Base-by-base conservation (phyloP, 1,140 invertebrate species). In the Diploscapter pachys region DNA sequence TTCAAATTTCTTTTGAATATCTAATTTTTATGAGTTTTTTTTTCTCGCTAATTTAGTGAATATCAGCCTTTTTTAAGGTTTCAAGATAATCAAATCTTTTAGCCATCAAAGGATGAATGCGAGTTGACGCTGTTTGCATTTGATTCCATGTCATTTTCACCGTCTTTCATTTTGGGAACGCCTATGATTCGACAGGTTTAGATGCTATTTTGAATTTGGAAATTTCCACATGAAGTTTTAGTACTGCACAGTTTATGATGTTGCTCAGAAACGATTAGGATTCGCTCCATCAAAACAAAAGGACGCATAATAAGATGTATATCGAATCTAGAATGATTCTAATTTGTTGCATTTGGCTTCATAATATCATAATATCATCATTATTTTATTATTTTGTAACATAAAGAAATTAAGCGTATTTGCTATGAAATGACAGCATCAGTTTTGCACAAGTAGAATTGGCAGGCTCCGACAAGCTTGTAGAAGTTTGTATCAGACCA, bases 171-270 rank as follows among this genome's bases (percentile, higher is more conserved):
- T 9, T 53, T 75, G 4, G 73, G 73, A 5, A 68, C 69, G 55
- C 73, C 73, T 6, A 71, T 75, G 11, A 75, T 75, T 71, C 73
- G 73, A 5, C 73, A 75, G 52, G 69, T 75, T 50, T 75, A 1
- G 1, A 31, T 31, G 31, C 31, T 31, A 31, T 31, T 31, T 31
- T 31, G 31, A 31, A 31, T 31, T 31, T 31, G 31, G 31, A 31
- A 31, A 31, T 31, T 31, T 31, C 31, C 31, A 31, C 31, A 31
- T 31, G 31, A 31, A 31, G 31, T 1, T 31, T 31, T 31, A 31
- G 31, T 31, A 31, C 31, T 31, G 73, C 48, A 68, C 69, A 8
- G 63, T 75, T 52, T 64, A 75, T 63, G 73, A 75, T 68, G 55
- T 75, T 49, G 57, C 55, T 13, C 62, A 69, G n/a, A 57, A 75